Base-by-base conservation (phyloP, 2,113 vertebrate genomes). In the Pitta sordida region DNA sequence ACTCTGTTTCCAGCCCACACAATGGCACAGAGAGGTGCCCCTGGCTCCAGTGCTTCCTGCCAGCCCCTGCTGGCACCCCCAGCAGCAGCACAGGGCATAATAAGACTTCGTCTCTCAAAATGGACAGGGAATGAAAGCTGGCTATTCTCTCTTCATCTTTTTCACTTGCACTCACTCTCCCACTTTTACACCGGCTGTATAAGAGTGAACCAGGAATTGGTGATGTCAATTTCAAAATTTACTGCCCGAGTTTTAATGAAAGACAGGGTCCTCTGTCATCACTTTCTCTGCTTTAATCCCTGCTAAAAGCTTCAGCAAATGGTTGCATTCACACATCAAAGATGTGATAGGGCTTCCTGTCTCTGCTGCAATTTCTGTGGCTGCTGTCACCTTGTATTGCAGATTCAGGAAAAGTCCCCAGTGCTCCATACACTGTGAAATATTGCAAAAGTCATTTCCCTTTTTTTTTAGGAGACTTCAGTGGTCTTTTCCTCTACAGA, bases 361-460 rank as follows among this genome's bases (percentile, higher is more conserved):
- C 75, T 86, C 74, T 6, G 4, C 64, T 91, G 69, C 87, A 80
- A 75, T 94, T 96, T 84, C 94, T 93, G 84, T 90, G 86, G 68
- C 91, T 96, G 91, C 94, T 94, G 95, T 93, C 84, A 87, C 80
- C 83, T 95, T 90, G 81, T 44, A 55, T 96, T 96, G 93, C 5
- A 77, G 41, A 79, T 63, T 69, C n/a, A 76, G 62, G 26, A 94
- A 71, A 74, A 95, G 82, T 37, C 78, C 44, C 23, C 29, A 32
- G 83, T 74, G 34, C 53, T 94, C 37, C 43, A 37, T 18, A 60
- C 4, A 2, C 78, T 68, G 26, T 69, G 82, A 80, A 94, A 67
- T 82, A 39, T 70, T 30, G 63, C 48, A 63, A 73, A 58, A 1
- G 1, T 60, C 16, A 86, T 70, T 48, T 6, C 43, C 11, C 11